Evolutionary conservation across 2,888 invertebrate genomes (phyloP).

Genomic region (Noctua janthe): DNA sequence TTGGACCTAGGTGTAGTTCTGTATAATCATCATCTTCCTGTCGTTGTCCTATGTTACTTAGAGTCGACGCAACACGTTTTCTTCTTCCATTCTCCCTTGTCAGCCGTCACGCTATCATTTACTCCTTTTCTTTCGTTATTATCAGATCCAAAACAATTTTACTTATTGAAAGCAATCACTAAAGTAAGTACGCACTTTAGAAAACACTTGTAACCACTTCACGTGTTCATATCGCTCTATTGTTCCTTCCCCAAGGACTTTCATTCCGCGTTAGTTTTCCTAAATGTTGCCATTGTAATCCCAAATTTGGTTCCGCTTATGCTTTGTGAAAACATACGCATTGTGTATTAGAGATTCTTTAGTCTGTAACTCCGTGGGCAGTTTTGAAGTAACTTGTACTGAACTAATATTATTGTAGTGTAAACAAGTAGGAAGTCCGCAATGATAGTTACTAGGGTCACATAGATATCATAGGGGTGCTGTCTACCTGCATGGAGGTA

Average conservation of each 20-base stretch:
- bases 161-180: constrained; percentile 4
- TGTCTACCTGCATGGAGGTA: background rate
- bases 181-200: background rate
- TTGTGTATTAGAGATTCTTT: background rate
- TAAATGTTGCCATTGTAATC: constrained; percentile 4
- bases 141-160: no score
- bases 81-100: background rate
- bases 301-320: background rate
- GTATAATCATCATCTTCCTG: background rate
- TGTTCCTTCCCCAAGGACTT: constrained; percentile 27
- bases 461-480: background rate
- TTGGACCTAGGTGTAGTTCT: background rate
- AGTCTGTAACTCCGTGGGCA: background rate
- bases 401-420: background rate
- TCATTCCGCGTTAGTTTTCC: background rate
- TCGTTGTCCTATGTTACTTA: background rate
- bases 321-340: background rate
- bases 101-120: background rate
- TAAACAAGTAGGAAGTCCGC: background rate
- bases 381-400: background rate
- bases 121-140: background rate
- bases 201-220: constrained; percentile 47
- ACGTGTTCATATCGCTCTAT: constrained; percentile 35
- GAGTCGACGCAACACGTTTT: background rate
- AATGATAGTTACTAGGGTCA: background rate